These are phyloP conservation scores for Rana temporaria DNA, from an alignment of 2,113 vertebrate species.

Conservation along the genomic window DNA sequence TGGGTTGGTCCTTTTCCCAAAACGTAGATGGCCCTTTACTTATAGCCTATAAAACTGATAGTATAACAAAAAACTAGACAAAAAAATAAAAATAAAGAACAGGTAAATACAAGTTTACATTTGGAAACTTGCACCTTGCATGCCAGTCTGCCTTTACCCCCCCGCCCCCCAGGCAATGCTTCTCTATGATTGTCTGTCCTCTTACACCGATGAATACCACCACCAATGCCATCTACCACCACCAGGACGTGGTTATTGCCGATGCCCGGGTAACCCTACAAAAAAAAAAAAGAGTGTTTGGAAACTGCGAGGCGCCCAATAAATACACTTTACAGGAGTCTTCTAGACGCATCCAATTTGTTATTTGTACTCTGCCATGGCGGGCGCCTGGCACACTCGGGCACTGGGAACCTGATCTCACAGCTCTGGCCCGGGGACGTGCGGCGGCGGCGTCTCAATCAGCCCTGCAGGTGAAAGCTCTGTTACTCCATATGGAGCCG, in stretches of 20 bases:
- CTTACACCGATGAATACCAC: not conserved
- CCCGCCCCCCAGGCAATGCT: too few species aligned
- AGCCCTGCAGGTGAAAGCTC: slow-evolving; percentile 99
- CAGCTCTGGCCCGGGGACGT: slow-evolving; percentile 97
- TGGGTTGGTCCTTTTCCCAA: too few species aligned
- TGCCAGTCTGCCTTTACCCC: too few species aligned
- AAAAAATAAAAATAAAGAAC: too few species aligned
- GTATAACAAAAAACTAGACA: too few species aligned
- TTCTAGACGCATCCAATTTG: slow-evolving; percentile 76
- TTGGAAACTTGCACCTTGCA: too few species aligned
- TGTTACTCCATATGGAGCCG: slow-evolving; percentile 99
- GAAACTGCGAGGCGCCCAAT: slow-evolving; percentile 4
- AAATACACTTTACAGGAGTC: slow-evolving; percentile 62
- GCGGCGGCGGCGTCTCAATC: slow-evolving; percentile 92
- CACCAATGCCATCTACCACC: not conserved
- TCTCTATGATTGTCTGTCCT: too few species aligned
- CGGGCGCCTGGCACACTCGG: slow-evolving; percentile 86
- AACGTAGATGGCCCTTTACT: too few species aligned
- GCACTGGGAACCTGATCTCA: slow-evolving; percentile 94
- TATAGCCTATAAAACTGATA: too few species aligned
- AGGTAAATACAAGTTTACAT: too few species aligned
- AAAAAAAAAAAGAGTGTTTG: slow-evolving; percentile 5
- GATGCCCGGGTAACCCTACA: slow-evolving; percentile 17
- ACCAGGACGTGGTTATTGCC: not conserved
- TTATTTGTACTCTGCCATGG: slow-evolving; percentile 78